Base-by-base conservation (phyloP, 1,140 invertebrate genomes). In the Drosophila parvula region DNA sequence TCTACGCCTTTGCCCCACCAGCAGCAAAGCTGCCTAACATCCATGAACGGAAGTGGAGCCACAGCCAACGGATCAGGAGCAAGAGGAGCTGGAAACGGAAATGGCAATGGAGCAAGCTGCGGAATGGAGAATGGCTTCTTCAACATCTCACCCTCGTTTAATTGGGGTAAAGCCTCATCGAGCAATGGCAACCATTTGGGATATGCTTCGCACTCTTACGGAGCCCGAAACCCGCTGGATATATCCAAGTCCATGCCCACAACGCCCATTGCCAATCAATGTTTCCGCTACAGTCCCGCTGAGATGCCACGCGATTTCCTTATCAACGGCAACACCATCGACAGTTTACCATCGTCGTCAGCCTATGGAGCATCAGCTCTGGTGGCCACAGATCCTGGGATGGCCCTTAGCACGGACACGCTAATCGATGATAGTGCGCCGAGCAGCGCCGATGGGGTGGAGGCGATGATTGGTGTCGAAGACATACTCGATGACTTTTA, bases 231-330 rank as follows among this genome's bases (percentile, higher is more conserved):
- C 56, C 57, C 74, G 0, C 68, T 89, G 43, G 90, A 92, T 75
- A 93, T 93, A 51, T 95, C 94, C 2, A 94, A 94, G 77, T 95
- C 94, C 0, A 94, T 95, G 91, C 94, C 95, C 50, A 94, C 94
- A 4, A 95, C 94, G 41, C 94, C 95, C 36, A 92, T 90, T 59
- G 90, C 88, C 10, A 91, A 85, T 30, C 92, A 91, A 16, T 92
- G 94, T 18, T 95, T 95, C 80, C 94, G 93, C 45, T 95, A 95
- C 79, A 94, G 94, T 78, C 88, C 91, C 4, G 74, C 78, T 0
- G 91, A 92, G 43, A 62, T 90, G 64, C 93, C 93, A 58, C 90
- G 93, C 68, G 94, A 94, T 80, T 94, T 94, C 75, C 92, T 94
- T 6, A 94, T 94, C 40, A 94, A 94, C 78, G 94, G 94, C 14